phyloP scores from a whole-genome alignment of 2,888 invertebrate species.

The Euplagia quadripunctaria region DNA sequence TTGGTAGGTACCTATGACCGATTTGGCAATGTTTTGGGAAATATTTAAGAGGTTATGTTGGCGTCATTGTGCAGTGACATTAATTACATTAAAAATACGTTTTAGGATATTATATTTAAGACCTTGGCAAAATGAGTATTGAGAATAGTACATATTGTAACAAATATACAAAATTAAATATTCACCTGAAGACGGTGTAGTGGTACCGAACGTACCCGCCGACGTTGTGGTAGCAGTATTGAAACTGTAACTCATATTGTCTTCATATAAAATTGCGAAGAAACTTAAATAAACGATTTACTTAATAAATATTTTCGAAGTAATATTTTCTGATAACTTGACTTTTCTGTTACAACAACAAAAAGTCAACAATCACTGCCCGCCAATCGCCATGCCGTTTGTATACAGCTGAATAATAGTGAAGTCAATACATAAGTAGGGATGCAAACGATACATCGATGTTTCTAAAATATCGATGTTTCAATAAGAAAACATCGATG shows the following conservation, averaged over 20 bases:
- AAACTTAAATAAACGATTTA: conserved; percentile 16
- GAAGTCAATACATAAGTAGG: too few relatives aligned
- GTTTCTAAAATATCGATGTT: too few relatives aligned
- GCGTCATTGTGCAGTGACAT: background rate
- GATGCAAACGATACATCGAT: too few relatives aligned
- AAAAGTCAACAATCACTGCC: conserved; percentile 45
- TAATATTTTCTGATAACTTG: conserved; percentile 25
- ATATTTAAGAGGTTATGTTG: background rate
- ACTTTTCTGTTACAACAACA: conserved; percentile 46
- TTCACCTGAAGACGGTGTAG: conserved; percentile 70
- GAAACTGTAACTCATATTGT: conserved; percentile 74
- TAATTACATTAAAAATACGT: background rate
- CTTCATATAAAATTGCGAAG: conserved; percentile 12
- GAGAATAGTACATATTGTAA: background rate
- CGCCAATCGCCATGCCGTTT: conserved; percentile 31
- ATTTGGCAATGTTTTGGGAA: background rate
- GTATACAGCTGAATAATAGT: conserved; percentile 19
- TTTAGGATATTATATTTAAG: background rate
- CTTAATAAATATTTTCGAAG: background rate
- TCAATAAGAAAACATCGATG: too few relatives aligned
- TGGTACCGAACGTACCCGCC: conserved; percentile 71
- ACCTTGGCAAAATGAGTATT: background rate
- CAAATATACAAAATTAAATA: conserved; percentile 3
- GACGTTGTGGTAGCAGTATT: conserved; percentile 71
- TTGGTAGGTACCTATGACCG: background rate